Evolutionary conservation across 2,888 invertebrate species (phyloP).

Genomic region (Netelia melanura): DNA sequence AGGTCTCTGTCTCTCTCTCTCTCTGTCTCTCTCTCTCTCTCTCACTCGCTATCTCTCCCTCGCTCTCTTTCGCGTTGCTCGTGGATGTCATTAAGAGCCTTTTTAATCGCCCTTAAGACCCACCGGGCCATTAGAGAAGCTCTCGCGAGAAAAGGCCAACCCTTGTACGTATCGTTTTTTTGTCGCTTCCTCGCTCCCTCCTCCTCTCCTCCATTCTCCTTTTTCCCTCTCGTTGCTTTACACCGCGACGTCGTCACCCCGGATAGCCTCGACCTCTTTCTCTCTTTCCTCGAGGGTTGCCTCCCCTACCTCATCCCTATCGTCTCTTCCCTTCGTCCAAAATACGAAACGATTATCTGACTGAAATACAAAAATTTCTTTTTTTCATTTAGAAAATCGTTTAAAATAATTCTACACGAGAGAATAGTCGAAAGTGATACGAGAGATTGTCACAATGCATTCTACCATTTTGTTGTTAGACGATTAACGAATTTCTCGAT

Average conservation of each 20-base stretch:
- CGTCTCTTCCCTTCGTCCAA: too few relatives aligned
- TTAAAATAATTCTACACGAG: too few relatives aligned
- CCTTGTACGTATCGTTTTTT: slow-evolving; percentile 80
- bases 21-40: slow-evolving; percentile 31
- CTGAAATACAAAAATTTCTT: too few relatives aligned
- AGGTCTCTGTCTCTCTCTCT: slow-evolving; percentile 50
- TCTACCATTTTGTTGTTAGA: too few relatives aligned
- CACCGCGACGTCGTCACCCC: slow-evolving; percentile 41
- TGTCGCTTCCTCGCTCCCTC: slow-evolving; percentile 59
- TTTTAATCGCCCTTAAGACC: slow-evolving; percentile 84
- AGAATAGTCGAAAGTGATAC: too few relatives aligned
- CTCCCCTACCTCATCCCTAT: slow-evolving; percentile 37
- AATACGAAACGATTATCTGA: too few relatives aligned
- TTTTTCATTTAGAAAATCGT: too few relatives aligned
- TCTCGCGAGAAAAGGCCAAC: slow-evolving; percentile 80
- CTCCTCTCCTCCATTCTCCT: slow-evolving; percentile 2
- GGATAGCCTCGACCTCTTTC: not conserved
- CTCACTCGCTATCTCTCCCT: slow-evolving; percentile 24
- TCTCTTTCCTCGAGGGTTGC: not conserved
- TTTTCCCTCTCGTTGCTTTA: slow-evolving; percentile 1
- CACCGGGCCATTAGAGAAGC: slow-evolving; percentile 81
- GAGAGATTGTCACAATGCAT: too few relatives aligned
- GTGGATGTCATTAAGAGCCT: slow-evolving; percentile 84
- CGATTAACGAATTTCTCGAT: too few relatives aligned
- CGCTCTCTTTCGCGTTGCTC: slow-evolving; percentile 63